Conservation (phyloP, 2,797 vertebrate genomes). For the Micropoecilia bifurca region DNA sequence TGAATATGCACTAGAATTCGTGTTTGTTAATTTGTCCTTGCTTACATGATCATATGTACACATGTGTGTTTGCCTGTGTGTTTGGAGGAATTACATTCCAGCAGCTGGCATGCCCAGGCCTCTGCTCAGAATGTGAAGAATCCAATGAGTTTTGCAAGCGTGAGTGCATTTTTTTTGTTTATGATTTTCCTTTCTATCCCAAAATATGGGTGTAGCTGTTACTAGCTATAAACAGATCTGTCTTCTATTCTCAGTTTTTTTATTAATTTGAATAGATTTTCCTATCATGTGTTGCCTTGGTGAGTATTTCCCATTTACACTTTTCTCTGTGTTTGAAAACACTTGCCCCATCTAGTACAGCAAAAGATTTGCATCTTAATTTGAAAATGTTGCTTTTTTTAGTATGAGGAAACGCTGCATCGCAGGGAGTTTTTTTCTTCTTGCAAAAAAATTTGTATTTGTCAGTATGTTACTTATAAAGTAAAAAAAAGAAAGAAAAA, state of each 20-base stretch:
- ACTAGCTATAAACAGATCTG: neutral
- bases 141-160: slow-evolving; percentile 53
- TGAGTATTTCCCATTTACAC: neutral
- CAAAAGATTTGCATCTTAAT: slow-evolving; percentile 4
- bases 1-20: neutral
- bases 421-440: neutral
- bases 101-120: slow-evolving; percentile 79
- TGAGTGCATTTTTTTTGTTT: slow-evolving; percentile 29
- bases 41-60: slow-evolving; percentile 1
- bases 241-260: neutral
- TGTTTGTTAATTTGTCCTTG: neutral
- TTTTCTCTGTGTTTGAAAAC: slow-evolving; percentile 11
- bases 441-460: neutral
- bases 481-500: neutral
- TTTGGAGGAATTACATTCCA: slow-evolving; percentile 65
- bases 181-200: slow-evolving; percentile 33
- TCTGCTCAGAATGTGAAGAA: slow-evolving; percentile 76
- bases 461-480: neutral
- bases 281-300: slow-evolving; percentile 6
- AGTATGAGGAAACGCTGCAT: neutral
- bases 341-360: slow-evolving; percentile 13
- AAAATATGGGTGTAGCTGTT: slow-evolving; percentile 21
- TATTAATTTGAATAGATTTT: slow-evolving; percentile 43
- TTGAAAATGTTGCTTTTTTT: slow-evolving; percentile 2
- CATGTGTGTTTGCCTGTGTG: slow-evolving; percentile 36